phyloP scores from a whole-genome alignment of 2,888 invertebrate species.

The Caenorhabditis panamensis region DNA sequence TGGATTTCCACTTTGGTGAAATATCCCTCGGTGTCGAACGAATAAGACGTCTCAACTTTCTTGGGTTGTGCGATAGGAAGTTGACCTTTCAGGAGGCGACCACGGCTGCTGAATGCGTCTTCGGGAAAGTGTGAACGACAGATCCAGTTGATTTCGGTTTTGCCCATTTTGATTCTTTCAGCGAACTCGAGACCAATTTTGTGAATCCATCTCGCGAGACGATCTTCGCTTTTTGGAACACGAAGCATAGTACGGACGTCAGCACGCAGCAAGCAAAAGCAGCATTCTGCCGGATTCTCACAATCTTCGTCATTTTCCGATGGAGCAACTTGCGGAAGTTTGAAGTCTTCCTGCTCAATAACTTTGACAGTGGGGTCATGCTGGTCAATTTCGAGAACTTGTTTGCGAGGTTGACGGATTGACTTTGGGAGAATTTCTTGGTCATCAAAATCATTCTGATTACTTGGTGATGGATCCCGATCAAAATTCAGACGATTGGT shows the following conservation, averaged over 20 bases:
- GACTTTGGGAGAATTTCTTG: conserved; percentile 40
- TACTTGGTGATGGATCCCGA: too few relatives aligned
- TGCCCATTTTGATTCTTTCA: conserved; percentile 2
- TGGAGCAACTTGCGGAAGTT: conserved; percentile 15
- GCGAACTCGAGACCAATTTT: conserved; percentile 39
- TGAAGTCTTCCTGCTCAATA: conserved; percentile 42
- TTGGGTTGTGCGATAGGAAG: conserved; percentile 13
- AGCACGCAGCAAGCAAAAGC: conserved; percentile 19
- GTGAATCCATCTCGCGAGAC: conserved; percentile 28
- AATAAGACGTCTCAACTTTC: conserved; percentile 26
- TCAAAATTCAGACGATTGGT: neutral
- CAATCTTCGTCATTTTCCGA: neutral
- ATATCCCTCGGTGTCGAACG: neutral
- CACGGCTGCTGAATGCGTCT: conserved; percentile 35
- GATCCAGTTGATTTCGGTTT: conserved; percentile 14
- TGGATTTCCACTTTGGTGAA: conserved; percentile 4
- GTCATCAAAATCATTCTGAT: conserved; percentile 10
- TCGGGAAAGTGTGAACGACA: conserved; percentile 41
- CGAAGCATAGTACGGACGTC: conserved; percentile 11
- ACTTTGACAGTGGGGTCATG: conserved; percentile 35
- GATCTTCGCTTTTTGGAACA: conserved; percentile 43
- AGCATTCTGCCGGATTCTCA: conserved; percentile 26
- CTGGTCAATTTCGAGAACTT: conserved; percentile 27
- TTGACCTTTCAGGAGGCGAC: conserved; percentile 46
- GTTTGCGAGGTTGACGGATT: conserved; percentile 38